Evolutionary conservation across 2,888 invertebrate species (phyloP).

Genomic region (Subacronicta megacephala): DNA sequence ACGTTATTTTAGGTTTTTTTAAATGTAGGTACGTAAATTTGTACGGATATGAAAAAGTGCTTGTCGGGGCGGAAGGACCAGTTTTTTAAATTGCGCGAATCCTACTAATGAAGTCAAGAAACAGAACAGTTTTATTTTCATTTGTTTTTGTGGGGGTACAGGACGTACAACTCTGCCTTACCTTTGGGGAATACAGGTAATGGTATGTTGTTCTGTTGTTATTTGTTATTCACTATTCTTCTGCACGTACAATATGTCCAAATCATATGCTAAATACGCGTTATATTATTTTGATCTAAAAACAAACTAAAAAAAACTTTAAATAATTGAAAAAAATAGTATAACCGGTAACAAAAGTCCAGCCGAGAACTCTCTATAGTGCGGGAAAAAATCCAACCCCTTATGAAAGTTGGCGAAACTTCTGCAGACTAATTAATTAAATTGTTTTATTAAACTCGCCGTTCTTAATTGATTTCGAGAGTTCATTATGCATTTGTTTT

Average conservation of each 20-base stretch:
- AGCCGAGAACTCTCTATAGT: constrained; percentile 28
- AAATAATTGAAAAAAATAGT: constrained; percentile 10
- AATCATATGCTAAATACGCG: too few species aligned
- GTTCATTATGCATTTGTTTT: constrained; percentile 33
- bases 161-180: too few species aligned
- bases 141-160: too few species aligned
- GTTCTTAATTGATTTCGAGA: constrained; percentile 47
- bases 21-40: constrained; percentile 1
- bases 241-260: too few species aligned
- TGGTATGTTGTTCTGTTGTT: too few species aligned
- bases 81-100: background rate
- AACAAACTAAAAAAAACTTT: too few species aligned
- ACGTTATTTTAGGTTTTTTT: constrained; percentile 4
- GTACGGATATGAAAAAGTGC: background rate
- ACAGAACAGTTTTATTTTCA: too few species aligned
- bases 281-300: too few species aligned
- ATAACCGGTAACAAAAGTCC: constrained; percentile 25
- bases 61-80: background rate
- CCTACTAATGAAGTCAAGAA: background rate
- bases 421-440: constrained; percentile 50
- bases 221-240: too few species aligned
- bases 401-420: constrained; percentile 48
- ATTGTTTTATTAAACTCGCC: constrained; percentile 51
- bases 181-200: too few species aligned
- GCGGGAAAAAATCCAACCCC: constrained; percentile 41